Base-by-base conservation (phyloP, 2,888 invertebrate genomes). In the Drosophila demipolita region DNA sequence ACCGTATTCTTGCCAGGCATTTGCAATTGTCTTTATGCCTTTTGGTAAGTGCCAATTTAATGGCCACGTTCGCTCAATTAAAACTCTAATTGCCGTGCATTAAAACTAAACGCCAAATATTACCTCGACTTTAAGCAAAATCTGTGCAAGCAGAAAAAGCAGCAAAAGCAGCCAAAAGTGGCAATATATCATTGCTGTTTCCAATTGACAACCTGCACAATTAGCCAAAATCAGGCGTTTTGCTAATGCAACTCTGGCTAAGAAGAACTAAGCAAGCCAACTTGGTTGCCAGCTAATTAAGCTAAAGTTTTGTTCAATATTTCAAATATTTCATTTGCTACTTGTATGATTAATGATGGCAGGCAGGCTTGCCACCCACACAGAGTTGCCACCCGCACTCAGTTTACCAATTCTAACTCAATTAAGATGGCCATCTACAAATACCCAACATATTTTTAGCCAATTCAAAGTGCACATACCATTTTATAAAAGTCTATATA, bases 371-470 rank as follows among this genome's bases (percentile, higher is more conserved):
- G 29, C 29, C 29, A 29, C 29, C 29, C 29, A 1, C 29, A 29
- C 40, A 26, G 32, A 32, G 42, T 20, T 48, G 32, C 32, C 32
- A 36, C 36, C 38, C 57, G 49, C 64, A 65, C 4, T 29, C 65
- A 63, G 6, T 55, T 73, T 76, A 66, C 70, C 87, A 77, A 87
- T 87, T 87, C 83, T 74, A 85, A 87, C 82, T 87, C 88, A 89
- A 87, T 87, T 87, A 87, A 89, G 89, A 86, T 84, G 60, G 55
- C 75, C 57, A 87, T 89, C 85, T 54, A 12, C 60, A 48, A 78
- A 78, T 74, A 62, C 74, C 75, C 59, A 66, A 80, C 75, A 82
- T 82, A 79, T 75, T 73, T 73, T 50, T 54, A 49, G 69, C 54
- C 60, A 75, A 71, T 65, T 53, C 20, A 58, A 38, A 53, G 42